Percentiles rank a stretch among this genome's conserved stretches.
These are phyloP conservation scores for Drosophila quinaria DNA, from an alignment of 2,888 invertebrate genomes.

Conservation along the genomic window DNA sequence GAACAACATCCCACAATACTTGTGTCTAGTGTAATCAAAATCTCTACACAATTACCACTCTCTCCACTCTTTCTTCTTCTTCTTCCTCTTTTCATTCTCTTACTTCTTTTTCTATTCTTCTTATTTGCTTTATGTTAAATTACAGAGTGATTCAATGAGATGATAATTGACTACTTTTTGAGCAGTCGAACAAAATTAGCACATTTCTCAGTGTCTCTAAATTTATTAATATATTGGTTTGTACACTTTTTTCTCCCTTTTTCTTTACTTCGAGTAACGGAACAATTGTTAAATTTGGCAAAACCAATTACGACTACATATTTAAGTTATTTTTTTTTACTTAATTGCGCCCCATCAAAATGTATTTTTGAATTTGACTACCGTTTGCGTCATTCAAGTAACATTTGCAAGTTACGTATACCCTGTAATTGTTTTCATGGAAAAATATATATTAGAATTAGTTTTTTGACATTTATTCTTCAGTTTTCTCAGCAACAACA, in stretches of 20 bases:
- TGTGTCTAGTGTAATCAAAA: neutral
- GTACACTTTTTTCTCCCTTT: neutral
- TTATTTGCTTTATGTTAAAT: neutral
- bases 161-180: slow-evolving; percentile 6
- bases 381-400: slow-evolving; percentile 25
- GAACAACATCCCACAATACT: neutral
- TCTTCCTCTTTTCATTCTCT: neutral
- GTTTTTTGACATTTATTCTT: no score
- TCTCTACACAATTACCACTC: neutral
- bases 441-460: no score
- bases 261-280: slow-evolving; percentile 18
- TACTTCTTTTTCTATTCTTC: neutral
- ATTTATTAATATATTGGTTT: slow-evolving; percentile 11
- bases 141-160: slow-evolving; percentile 8
- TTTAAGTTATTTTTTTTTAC: slow-evolving; percentile 21
- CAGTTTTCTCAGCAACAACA: no score
- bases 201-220: slow-evolving; percentile 13
- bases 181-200: slow-evolving; percentile 18
- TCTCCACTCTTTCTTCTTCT: neutral
- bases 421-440: slow-evolving; percentile 11
- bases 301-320: slow-evolving; percentile 34
- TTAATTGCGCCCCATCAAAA: slow-evolving; percentile 8
- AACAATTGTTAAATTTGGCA: slow-evolving; percentile 19
- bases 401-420: slow-evolving; percentile 8
- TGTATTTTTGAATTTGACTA: slow-evolving; percentile 14